These are phyloP conservation scores for Lordiphosa fenestrarum DNA, from an alignment of 2,888 invertebrate species.

Conservation along the genomic window DNA sequence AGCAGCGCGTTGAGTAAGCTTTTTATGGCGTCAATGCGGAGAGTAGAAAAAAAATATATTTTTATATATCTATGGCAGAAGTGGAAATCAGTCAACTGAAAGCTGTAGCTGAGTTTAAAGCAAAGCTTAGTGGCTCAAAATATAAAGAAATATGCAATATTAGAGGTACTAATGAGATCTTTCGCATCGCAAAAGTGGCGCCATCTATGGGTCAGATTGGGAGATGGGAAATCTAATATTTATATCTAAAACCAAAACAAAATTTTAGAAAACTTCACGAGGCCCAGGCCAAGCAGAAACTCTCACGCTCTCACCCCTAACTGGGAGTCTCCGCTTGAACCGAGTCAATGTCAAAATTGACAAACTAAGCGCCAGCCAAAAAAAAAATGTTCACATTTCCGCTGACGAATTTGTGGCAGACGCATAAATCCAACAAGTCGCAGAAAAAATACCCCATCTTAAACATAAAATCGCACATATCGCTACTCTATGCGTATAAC, in stretches of 20 bases:
- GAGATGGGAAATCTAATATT: too few relatives aligned
- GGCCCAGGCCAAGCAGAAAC: too few relatives aligned
- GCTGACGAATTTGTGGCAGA: slow-evolving; percentile 48
- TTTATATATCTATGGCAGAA: slow-evolving; percentile 11
- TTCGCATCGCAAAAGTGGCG: too few relatives aligned
- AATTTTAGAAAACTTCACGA: too few relatives aligned
- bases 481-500: slow-evolving; percentile 7
- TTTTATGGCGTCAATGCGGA: slow-evolving; percentile 20
- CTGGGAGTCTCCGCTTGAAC: slow-evolving; percentile 13
- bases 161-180: too few relatives aligned
- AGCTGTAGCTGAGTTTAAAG: slow-evolving; percentile 1
- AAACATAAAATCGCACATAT: slow-evolving; percentile 20
- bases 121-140: too few relatives aligned
- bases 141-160: too few relatives aligned
- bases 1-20: slow-evolving; percentile 35
- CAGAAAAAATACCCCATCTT: slow-evolving; percentile 4
- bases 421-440: slow-evolving; percentile 42
- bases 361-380: slow-evolving; percentile 6
- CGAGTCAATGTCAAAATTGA: slow-evolving; percentile 46
- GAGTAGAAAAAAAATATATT: slow-evolving; percentile 6
- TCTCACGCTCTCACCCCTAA: not conserved
- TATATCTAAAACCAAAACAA: too few relatives aligned
- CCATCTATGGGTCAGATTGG: too few relatives aligned
- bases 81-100: slow-evolving; percentile 34
- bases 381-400: slow-evolving; percentile 15